A percentile compares a stretch with the other conserved stretches of the same genome.
phyloP scores from a whole-genome alignment of 2,113 vertebrate genomes.

The Andinoacara biseriatus region DNA sequence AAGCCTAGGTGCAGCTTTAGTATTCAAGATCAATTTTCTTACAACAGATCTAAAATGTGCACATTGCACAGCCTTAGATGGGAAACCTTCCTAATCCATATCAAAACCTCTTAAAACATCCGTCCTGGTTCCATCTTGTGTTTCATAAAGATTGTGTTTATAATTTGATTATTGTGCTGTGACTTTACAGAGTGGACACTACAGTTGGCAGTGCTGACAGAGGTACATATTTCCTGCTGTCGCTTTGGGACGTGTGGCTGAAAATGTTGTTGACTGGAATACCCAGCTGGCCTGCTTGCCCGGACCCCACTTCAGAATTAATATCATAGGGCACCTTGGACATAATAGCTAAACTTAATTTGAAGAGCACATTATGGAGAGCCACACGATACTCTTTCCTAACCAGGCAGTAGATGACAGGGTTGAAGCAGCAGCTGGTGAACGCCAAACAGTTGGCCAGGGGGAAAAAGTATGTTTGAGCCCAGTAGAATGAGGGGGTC shows the following conservation, averaged over 20 bases:
- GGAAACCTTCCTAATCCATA: slow-evolving; percentile 2
- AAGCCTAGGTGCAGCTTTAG: background rate
- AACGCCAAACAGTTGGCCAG: slow-evolving; percentile 81
- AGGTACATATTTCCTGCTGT: slow-evolving; percentile 30
- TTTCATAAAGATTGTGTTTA: background rate
- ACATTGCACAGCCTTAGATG: slow-evolving; percentile 1
- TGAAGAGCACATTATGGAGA: slow-evolving; percentile 68
- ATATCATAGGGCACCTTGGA: slow-evolving; percentile 67
- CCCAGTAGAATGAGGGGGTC: slow-evolving; percentile 69
- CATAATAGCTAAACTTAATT: slow-evolving; percentile 58
- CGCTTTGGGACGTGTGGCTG: slow-evolving; percentile 59
- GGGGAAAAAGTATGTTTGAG: slow-evolving; percentile 81
- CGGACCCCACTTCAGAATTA: slow-evolving; percentile 43
- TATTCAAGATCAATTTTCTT: background rate
- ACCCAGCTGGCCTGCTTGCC: slow-evolving; percentile 38
- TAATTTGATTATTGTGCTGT: background rate
- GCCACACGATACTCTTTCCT: slow-evolving; percentile 75
- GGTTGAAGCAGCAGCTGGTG: slow-evolving; percentile 82
- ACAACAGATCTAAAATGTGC: background rate
- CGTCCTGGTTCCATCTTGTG: background rate
- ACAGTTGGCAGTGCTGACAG: slow-evolving; percentile 51
- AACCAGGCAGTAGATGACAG: slow-evolving; percentile 82
- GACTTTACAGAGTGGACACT: slow-evolving; percentile 20
- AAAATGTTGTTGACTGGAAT: slow-evolving; percentile 62
- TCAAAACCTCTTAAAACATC: background rate